Evolutionary conservation across 1,140 invertebrate genomes (phyloP), one percentile per base, ranked within the genome.

Genomic region (Euglossa dilemma): DNA sequence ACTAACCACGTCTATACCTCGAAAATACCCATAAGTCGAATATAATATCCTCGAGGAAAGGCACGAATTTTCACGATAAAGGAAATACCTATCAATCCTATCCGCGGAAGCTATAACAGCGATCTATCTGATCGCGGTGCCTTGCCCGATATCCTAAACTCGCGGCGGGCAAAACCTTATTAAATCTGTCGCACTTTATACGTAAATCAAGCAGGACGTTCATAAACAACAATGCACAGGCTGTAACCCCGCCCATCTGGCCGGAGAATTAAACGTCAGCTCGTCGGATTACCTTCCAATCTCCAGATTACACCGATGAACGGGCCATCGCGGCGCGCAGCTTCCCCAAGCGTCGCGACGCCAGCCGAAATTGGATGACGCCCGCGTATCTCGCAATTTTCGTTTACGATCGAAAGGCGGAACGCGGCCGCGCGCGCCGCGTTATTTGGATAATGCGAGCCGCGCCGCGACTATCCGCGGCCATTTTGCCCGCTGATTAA

Each of bases 361-460:
- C 23, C n/a, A 9, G 18, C 20, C 25, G 45, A 84, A 87, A 90
- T 89, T 86, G 86, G 71, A 85, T 69, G 64, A 57, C 61, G 20
- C 1, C 14, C 61, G 54, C 80, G 83, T 59, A 72, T 80, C 79
- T 80, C 70, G 86, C 91, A 90, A 91, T 91, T 90, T 91, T 92
- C 91, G 71, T 88, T 87, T 85, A 83, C 84, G 81, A 89, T 87
- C 85, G 82, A 76, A 74, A 52, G 78, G 79, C 71, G 86, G 87
- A 90, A 11, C 20, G 11, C 20, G 3, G 14, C n/a, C 56, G 54
- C 45, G 74, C 72, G 5, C 6, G 2, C 36, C 25, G 59, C 47
- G 64, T 87, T 88, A 87, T 81, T 83, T 61, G 85, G 59, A 86
- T 88, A 88, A 88, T 66, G 66, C 71, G 74, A 72, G 72, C n/a